Evolutionary conservation across 2,888 invertebrate species (phyloP).

Genomic region (Chironomus tentans): DNA sequence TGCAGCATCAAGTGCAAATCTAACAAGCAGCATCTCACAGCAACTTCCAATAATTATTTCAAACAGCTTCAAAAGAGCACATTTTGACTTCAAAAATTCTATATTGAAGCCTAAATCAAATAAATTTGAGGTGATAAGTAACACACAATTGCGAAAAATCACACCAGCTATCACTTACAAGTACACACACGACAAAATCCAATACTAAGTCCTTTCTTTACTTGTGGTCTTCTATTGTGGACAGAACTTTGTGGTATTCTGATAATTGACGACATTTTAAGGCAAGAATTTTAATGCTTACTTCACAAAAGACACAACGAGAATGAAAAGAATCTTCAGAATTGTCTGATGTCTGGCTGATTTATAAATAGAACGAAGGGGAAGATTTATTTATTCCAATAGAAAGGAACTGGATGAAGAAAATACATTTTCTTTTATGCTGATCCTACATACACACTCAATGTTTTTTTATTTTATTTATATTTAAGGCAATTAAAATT

Average conservation of each 20-base stretch:
- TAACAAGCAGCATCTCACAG: constrained; percentile 70
- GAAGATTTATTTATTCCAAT: too few relatives aligned
- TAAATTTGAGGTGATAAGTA: too few relatives aligned
- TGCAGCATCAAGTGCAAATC: constrained; percentile 66
- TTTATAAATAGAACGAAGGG: too few relatives aligned
- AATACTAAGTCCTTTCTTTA: constrained; percentile 52
- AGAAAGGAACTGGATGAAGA: too few relatives aligned
- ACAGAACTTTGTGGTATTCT: constrained; percentile 15
- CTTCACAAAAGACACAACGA: background rate
- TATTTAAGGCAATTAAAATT: too few relatives aligned
- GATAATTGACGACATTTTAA: background rate
- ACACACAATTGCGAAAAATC: too few relatives aligned
- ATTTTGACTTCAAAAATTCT: constrained; percentile 61
- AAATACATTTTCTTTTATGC: too few relatives aligned
- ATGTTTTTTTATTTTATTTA: too few relatives aligned
- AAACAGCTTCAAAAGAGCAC: constrained; percentile 63
- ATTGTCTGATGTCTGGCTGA: too few relatives aligned
- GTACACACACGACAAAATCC: constrained; percentile 70
- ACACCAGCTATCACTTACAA: constrained; percentile 40
- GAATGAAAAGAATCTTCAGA: background rate
- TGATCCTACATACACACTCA: too few relatives aligned
- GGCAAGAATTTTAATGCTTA: background rate
- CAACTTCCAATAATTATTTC: constrained; percentile 71
- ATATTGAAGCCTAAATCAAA: constrained; percentile 49
- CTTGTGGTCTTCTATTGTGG: background rate